Evolutionary conservation across 1,140 invertebrate genomes (phyloP).

Genomic region (Phymorhynchus buccinoides): DNA sequence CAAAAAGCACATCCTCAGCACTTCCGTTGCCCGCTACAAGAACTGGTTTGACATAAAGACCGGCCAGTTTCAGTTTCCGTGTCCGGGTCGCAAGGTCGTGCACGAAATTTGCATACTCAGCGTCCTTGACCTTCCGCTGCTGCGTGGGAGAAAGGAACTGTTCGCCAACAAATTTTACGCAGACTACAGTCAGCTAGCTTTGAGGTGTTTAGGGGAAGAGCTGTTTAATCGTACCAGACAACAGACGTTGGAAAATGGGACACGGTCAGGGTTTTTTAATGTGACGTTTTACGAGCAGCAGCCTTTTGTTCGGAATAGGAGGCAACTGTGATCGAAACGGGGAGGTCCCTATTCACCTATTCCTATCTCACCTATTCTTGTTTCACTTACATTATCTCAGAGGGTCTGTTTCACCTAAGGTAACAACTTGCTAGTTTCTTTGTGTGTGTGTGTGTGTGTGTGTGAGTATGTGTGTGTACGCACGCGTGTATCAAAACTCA

Average conservation of each 20-base stretch:
- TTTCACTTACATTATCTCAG: no score
- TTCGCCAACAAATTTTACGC: constrained; percentile 70
- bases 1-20: constrained; percentile 37
- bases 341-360: no score
- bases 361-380: no score
- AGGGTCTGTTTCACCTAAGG: no score
- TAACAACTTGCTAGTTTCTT: no score
- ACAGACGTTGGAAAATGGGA: constrained; percentile 39
- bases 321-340: not conserved
- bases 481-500: no score
- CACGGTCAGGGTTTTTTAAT: no score
- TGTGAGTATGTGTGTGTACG: no score
- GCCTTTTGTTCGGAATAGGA: not conserved
- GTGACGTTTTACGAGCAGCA: not conserved
- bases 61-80: constrained; percentile 1
- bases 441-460: no score
- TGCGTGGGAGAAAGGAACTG: constrained; percentile 52
- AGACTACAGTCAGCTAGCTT: constrained; percentile 55
- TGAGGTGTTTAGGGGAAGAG: constrained; percentile 66
- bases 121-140: constrained; percentile 47
- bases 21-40: constrained; percentile 40
- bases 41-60: constrained; percentile 39
- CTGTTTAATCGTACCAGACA: constrained; percentile 54
- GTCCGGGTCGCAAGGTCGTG: constrained; percentile 21
- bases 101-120: constrained; percentile 32